Evolutionary conservation across 2,797 vertebrate species (phyloP).

Genomic region (Graptemys geographica): DNA sequence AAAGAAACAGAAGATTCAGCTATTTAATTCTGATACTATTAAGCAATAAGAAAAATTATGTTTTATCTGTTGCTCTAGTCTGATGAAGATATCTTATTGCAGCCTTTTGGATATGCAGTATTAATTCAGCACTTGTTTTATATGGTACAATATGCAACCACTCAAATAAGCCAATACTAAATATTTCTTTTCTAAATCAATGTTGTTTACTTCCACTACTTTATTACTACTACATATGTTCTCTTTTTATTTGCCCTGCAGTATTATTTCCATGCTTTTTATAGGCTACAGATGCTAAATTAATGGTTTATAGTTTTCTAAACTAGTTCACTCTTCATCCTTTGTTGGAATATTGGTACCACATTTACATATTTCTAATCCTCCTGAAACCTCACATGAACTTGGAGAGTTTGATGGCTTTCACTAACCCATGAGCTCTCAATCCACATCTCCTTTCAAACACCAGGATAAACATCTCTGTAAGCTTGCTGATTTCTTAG

Average conservation of each 20-base stretch:
- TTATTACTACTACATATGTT: slow-evolving; percentile 11
- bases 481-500: slow-evolving; percentile 42
- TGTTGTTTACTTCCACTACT: slow-evolving; percentile 25
- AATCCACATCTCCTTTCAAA: slow-evolving; percentile 33
- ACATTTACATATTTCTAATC: slow-evolving; percentile 56
- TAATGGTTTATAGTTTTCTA: slow-evolving; percentile 62
- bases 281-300: slow-evolving; percentile 65
- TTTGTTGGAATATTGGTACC: slow-evolving; percentile 69
- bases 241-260: slow-evolving; percentile 28
- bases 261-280: slow-evolving; percentile 41
- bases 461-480: not conserved
- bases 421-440: slow-evolving; percentile 36
- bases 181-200: slow-evolving; percentile 7
- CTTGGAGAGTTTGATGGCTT: slow-evolving; percentile 62
- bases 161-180: slow-evolving; percentile 17
- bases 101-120: not conserved
- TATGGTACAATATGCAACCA: not conserved
- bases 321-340: slow-evolving; percentile 27
- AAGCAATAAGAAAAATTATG: slow-evolving; percentile 6
- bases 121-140: not conserved
- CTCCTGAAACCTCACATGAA: slow-evolving; percentile 44
- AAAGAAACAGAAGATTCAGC: not conserved
- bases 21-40: not conserved
- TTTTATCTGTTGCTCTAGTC: not conserved
- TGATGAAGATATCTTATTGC: not conserved